Evolutionary conservation across 2,888 invertebrate species (phyloP), one percentile per base, ranked within the genome.

Genomic region (Yponomeuta sedellus): DNA sequence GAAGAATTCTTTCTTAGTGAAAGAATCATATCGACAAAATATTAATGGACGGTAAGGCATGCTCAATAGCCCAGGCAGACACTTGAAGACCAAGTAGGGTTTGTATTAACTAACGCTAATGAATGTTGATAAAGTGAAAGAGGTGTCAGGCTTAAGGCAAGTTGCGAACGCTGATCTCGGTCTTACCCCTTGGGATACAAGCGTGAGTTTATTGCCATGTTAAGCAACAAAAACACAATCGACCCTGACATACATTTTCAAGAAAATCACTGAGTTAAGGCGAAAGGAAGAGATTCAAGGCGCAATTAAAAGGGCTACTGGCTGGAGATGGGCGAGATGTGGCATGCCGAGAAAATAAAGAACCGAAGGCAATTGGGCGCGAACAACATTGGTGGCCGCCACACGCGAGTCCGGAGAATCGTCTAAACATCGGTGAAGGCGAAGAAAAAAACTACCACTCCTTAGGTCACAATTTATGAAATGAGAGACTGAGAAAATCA

Each of bases 331-430:
- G 71, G 73, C 74, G 75, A 79, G 77, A 86, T 82, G 85, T 75
- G 73, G 74, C 80, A 77, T 77, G 75, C 70, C 66, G 68, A 61
- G 71, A 68, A 81, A 81, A 81, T 78, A 81, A 80, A 82, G 74
- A 79, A 71, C 68, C 68, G 64, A 10, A 5, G 64, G 79, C 82
- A 82, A 89, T 87, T 82, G 85, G 75, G 77, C 86, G 85, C 71
- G 75, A 70, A 70, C 73, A 74, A 77, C 81, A 75, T 79, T 70
- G 75, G 77, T 68, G 77, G 78, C 75, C 78, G 76, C 80, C 83
- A 83, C 86, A 84, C 86, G 81, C 80, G 68, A 58, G 67, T 20
- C 19, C 65, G 19, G 34, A 20, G 64, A 64, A 64, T 16, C 57
- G 40, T 16, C 61, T 61, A 16, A 16, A 52, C 16, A 12, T 12